Base-by-base conservation (phyloP, 2,113 vertebrate species). In the Odobenus rosmarus region DNA sequence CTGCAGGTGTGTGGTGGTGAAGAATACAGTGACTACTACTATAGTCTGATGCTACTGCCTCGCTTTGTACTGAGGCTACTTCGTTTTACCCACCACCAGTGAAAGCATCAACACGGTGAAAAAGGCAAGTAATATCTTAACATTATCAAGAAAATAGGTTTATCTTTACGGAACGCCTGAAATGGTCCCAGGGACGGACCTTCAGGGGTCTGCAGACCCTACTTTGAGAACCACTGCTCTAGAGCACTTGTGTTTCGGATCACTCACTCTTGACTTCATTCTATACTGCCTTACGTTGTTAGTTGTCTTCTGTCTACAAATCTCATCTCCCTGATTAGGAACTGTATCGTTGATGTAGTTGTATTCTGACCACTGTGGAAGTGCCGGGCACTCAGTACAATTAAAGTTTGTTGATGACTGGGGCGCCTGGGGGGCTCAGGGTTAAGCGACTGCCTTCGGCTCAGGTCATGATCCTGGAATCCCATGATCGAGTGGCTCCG, bases 331-430 rank as follows among this genome's bases (percentile, higher is more conserved):
- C 51, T 90, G 62, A 57, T 83, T 79, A 57, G 12, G 36, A 88
- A 13, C 18, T 57, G 3, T 72, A 12, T 62, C 72, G 42, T 36
- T 76, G 59, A 92, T 7, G 1, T 53, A 31, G 31, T 36, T 93
- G 67, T 89, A 76, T 93, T 87, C 61, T 76, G 51, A 88, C 51
- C 62, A 59, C 18, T 24, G 67, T 42, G 84, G 42, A 79, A 64
- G 67, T 87, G 21, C 67, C 42, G 93, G 36, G 33, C 62, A 76
- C 33, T 55, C 46, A 26, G 4, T 80, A 79, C 18, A 87, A 26
- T 69, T 39, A 81, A 88, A 77, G n/a, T 36, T 95, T 95, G n/a
- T 80, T 51, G 10, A 55, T 59, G 26, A 55, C 64, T 97, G 55
- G 61, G 61, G 61, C 26, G 4, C 26, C 61, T 62, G 61, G 4